Conservation (phyloP, 2,797 vertebrate genomes). For the Bryconaethiops microstoma region DNA sequence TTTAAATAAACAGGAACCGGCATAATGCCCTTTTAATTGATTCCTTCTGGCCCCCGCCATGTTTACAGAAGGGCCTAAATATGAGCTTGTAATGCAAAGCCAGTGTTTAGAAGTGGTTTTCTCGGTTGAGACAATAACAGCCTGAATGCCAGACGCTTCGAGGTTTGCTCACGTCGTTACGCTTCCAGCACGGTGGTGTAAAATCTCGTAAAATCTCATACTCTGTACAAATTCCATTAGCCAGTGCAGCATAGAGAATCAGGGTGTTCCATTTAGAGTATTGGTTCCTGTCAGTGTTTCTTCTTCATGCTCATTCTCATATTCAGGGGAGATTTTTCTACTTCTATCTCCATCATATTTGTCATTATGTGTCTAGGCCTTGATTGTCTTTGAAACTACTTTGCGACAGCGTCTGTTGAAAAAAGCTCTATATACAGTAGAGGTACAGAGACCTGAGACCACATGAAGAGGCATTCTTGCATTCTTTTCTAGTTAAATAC, state of each 20-base stretch:
- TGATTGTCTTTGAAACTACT: background rate
- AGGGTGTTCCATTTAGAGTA: background rate
- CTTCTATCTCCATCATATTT: background rate
- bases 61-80: slow-evolving; percentile 85
- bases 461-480: no score
- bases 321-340: background rate
- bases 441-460: no score
- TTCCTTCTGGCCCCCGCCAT: slow-evolving; percentile 81
- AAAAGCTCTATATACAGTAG: background rate
- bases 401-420: background rate
- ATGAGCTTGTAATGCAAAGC: slow-evolving; percentile 81
- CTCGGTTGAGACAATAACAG: slow-evolving; percentile 83
- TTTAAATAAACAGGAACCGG: slow-evolving; percentile 88
- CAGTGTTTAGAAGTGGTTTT: slow-evolving; percentile 82
- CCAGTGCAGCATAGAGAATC: background rate
- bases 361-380: background rate
- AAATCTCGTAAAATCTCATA: background rate
- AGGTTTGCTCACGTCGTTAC: slow-evolving; percentile 42
- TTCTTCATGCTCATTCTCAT: background rate
- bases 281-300: background rate
- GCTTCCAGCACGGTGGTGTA: background rate
- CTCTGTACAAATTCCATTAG: background rate
- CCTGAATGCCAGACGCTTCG: slow-evolving; percentile 74
- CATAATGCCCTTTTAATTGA: slow-evolving; percentile 87
- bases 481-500: no score